phyloP scores from a whole-genome alignment of 2,797 vertebrate species.

The Lophura swinhoii region DNA sequence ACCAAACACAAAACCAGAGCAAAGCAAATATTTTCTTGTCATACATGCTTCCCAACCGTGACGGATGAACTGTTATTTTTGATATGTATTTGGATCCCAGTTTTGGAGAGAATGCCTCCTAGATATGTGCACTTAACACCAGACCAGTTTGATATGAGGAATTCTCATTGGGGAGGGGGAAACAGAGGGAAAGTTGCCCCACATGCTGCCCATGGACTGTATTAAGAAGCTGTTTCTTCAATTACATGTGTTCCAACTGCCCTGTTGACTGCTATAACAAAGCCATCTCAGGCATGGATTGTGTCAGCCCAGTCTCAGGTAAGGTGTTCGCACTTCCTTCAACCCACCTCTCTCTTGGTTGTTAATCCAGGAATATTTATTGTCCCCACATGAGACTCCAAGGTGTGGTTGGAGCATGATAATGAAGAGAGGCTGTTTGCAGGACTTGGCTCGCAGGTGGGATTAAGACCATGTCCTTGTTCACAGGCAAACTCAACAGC shows the following conservation, averaged over 20 bases:
- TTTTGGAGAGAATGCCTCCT: constrained; percentile 63
- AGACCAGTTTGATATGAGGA: constrained; percentile 52
- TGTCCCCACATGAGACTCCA: background rate
- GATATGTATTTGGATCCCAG: constrained; percentile 65
- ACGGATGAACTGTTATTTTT: constrained; percentile 72
- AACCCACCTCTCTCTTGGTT: constrained; percentile 1
- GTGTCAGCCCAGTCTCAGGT: background rate
- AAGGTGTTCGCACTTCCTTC: constrained; percentile 44
- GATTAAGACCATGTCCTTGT: constrained; percentile 30
- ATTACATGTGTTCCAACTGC: constrained; percentile 25
- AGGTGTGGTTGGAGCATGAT: background rate
- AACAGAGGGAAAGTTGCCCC: constrained; percentile 18
- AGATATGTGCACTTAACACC: constrained; percentile 51
- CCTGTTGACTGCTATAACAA: constrained; percentile 40
- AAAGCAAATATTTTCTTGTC: constrained; percentile 78
- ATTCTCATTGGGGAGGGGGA: constrained; percentile 38
- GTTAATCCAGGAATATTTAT: constrained; percentile 48
- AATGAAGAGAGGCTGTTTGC: constrained; percentile 34
- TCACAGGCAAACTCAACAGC: background rate
- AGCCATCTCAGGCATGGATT: constrained; percentile 19
- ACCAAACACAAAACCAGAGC: constrained; percentile 77
- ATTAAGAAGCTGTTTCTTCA: constrained; percentile 57
- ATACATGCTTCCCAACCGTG: constrained; percentile 63
- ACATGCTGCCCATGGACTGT: constrained; percentile 10
- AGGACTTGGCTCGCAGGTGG: constrained; percentile 4